Conservation (phyloP, 2,797 vertebrate species). For the Eulemur albifrons region DNA sequence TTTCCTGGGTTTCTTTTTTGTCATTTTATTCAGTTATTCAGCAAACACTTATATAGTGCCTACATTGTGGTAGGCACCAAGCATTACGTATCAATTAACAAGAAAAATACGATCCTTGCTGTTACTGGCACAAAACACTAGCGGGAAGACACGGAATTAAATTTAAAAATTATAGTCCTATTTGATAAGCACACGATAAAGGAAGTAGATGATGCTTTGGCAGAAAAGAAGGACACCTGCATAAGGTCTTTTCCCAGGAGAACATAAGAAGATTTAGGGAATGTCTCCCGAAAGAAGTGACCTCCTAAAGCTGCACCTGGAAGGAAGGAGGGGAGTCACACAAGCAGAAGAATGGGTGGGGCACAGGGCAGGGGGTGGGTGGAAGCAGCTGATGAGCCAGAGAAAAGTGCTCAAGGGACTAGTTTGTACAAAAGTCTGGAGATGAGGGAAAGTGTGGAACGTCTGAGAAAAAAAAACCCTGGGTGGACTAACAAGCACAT, state of each 20-base stretch:
- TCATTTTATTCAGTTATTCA: not conserved
- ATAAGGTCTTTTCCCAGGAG: not conserved
- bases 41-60: not conserved
- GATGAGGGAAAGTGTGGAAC: not conserved
- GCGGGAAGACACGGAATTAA: not conserved
- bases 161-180: not conserved
- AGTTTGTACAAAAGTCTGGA: not conserved
- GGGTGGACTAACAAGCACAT: not conserved
- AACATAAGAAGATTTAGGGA: not conserved
- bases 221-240: not conserved
- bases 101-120: constrained; percentile 2
- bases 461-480: not conserved
- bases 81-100: not conserved
- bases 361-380: not conserved
- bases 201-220: not conserved
- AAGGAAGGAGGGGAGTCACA: not conserved
- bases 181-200: not conserved
- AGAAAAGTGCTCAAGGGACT: not conserved
- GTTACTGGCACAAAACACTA: not conserved
- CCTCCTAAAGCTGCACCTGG: not conserved
- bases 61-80: not conserved
- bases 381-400: not conserved
- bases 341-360: not conserved
- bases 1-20: not conserved
- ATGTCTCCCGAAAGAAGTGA: not conserved